Evolutionary conservation across 92 coral and sea anemone genomes (phyloP).

Genomic region (Phymanthus crucifer): DNA sequence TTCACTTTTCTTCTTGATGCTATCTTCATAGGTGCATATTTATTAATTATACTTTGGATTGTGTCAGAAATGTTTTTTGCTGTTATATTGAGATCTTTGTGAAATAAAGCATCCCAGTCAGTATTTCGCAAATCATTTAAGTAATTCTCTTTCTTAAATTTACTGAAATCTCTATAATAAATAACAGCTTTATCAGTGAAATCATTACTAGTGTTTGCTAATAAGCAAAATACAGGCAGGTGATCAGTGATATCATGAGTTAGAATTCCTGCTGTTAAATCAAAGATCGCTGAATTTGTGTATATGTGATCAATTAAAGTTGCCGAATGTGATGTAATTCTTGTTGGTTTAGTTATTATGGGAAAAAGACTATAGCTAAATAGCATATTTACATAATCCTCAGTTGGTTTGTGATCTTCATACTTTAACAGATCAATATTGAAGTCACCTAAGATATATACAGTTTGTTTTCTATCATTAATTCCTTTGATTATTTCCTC

Average conservation of each 20-base stretch:
- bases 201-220: constrained; percentile 16
- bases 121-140: not conserved
- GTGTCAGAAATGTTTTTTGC: not conserved
- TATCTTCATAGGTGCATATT: not conserved
- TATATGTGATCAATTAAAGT: constrained; percentile 48
- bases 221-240: constrained; percentile 36
- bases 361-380: constrained; percentile 22
- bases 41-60: no score
- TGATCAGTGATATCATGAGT: constrained; percentile 42
- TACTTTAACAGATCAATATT: constrained; percentile 24
- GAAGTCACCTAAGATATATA: constrained; percentile 42
- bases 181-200: constrained; percentile 1
- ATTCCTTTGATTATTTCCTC: not conserved
- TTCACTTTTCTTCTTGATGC: not conserved
- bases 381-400: constrained; percentile 19
- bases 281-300: not conserved
- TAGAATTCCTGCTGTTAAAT: constrained; percentile 43
- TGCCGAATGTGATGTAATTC: constrained; percentile 33
- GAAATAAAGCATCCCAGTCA: not conserved
- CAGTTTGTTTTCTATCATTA: constrained; percentile 1
- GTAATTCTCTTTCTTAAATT: constrained; percentile 17
- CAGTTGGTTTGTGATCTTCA: constrained; percentile 15
- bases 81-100: not conserved
- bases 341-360: constrained; percentile 30
- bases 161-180: constrained; percentile 28